Base-by-base conservation (phyloP, 92 coral and sea anemone species). In the Virgularia gustaviana region DNA sequence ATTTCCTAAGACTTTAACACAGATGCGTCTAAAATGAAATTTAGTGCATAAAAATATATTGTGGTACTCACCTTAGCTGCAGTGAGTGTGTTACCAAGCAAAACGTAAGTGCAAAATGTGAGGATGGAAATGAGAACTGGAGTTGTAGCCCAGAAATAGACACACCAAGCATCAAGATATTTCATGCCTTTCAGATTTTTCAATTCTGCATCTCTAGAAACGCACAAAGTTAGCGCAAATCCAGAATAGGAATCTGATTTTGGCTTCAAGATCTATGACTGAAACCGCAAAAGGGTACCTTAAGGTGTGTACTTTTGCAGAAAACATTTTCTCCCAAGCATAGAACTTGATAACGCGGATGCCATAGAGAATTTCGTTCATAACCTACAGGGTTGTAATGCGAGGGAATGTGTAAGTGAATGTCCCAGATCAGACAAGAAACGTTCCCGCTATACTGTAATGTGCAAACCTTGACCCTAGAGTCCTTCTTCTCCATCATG, bases 91-190 rank as follows among this genome's bases (percentile, higher is more conserved):
- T 92, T 88, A 76, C 97, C 96, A 81, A 92, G 81, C 29, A 92
- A 77, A 38, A 82, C 96, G 39, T 89, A 92, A 8, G 97, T 92
- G 1, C 88, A 84, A 49, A 92, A 92, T 12, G 97, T 92, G 43
- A 92, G 78, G 60, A 92, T 92, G 18, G 97, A 89, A 16, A 92
- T 92, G 15, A 92, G 59, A 3, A 92, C 96, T 31, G 97, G 97
- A n/a, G 97, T 92, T 8, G 97, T 92, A 1, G 96, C 97, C 97
- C 97, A 92, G 75, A 92, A 92, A 38, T 89, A 92, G 44, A 92
- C 97, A 61, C 97, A 92, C 96, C 96, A 89, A 0, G 97, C 97
- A 82, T 92, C 97, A 42, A 92, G 66, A 45, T 92, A 92, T 59
- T 92, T 92, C 70, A 95, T 91, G 18, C 96, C 92, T 80, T 84